These are phyloP conservation scores for Pelecanus crispus DNA, from an alignment of 2,113 vertebrate species.

Conservation along the genomic window DNA sequence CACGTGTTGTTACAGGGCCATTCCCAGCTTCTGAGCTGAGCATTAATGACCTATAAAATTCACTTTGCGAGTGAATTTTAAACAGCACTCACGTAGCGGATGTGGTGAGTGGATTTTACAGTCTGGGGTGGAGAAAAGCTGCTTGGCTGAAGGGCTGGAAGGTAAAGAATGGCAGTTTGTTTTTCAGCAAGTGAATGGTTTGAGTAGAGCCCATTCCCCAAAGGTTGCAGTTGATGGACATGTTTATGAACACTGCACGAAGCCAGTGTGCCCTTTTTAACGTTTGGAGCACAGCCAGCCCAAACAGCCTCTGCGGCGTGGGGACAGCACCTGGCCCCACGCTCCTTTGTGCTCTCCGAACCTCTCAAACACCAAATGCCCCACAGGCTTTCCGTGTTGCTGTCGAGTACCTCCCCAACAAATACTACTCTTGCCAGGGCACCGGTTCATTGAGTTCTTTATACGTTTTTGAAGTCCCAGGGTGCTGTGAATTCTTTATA, in stretches of 20 bases:
- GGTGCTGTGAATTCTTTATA: background rate
- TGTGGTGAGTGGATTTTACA: background rate
- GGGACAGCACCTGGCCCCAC: fast-evolving
- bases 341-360: background rate
- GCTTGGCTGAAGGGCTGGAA: background rate
- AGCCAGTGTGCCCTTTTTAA: background rate
- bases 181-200: background rate
- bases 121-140: background rate
- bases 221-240: background rate
- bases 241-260: background rate
- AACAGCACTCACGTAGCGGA: background rate
- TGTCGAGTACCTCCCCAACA: background rate
- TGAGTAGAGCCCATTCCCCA: background rate
- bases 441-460: background rate
- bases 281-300: background rate
- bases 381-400: background rate
- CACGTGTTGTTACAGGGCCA: fast-evolving
- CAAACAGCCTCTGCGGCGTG: background rate
- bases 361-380: background rate
- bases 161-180: background rate
- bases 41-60: background rate
- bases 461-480: background rate
- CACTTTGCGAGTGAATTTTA: background rate
- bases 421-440: background rate
- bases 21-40: background rate